Evolutionary conservation across 2,888 invertebrate species (phyloP), one percentile per base, ranked within the genome.

Genomic region (Phaedon cochleariae): DNA sequence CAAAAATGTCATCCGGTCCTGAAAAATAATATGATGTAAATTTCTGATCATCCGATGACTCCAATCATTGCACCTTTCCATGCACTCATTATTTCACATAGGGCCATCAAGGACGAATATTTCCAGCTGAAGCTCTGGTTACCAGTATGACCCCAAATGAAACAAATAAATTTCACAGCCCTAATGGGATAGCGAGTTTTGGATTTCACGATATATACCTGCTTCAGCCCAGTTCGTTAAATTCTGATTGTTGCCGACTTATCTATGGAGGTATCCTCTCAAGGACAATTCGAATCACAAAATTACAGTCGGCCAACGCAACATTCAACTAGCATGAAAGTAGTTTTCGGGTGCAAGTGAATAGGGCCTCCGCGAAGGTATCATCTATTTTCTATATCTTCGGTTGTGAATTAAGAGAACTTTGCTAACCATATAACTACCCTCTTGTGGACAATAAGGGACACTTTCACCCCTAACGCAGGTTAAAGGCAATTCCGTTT

Each of bases 281-380:
- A 81, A 80, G 81, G 80, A 79, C 81, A 81, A 81, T 79, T 80
- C 80, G 79, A 80, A 80, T 81, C 80, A 81, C 48, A 80, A 81
- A 79, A 76, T 60, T 76, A 68, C 77, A 76, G 68, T 64, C 59
- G 68, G 17, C 73, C 80, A 77, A 58, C 46, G 37, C 53, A 51
- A 48, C 46, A 20, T 15, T 53, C 21, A 7, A 15, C 46, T 37
- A 17, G 10, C 26, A 46, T 31, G 18, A 9, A 9, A 52, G 18
- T 3, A 20, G 34, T n/a, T 26, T n/a, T 3, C 17, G 49, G 21
- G 10, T 7, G 31, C 51, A 5, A 46, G 9, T 53, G 48, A 20
- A 26, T 26, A 62, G 64, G 9, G 2, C 48, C 3, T 53, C 55
- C 59, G 9, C 51, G 46, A 45, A 59, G 59, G 62, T 61, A 68